Evolutionary conservation across 2,113 vertebrate genomes (phyloP).

Genomic region (Cyanistes caeruleus): DNA sequence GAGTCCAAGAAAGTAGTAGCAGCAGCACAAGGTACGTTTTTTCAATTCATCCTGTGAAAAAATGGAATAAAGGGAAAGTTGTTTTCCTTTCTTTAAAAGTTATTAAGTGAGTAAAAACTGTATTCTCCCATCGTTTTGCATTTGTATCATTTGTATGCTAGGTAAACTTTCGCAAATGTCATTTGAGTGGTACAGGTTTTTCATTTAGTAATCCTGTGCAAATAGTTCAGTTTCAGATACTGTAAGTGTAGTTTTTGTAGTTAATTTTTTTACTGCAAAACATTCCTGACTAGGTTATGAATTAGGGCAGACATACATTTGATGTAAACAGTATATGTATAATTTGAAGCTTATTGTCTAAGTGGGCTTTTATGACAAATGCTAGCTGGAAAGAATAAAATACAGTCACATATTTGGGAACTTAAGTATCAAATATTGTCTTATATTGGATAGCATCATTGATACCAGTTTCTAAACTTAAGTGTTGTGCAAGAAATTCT

Average conservation of each 20-base stretch:
- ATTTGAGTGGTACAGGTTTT: neutral
- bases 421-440: neutral
- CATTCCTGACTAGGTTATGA: neutral
- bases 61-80: neutral
- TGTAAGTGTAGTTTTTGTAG: neutral
- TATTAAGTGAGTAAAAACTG: neutral
- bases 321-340: neutral
- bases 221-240: neutral
- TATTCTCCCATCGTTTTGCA: neutral
- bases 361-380: neutral
- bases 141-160: neutral
- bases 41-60: neutral
- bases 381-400: neutral
- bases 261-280: neutral
- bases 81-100: neutral
- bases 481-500: neutral
- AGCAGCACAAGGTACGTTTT: constrained; percentile 72
- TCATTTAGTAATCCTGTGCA: neutral
- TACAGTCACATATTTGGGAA: neutral
- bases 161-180: neutral
- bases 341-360: neutral
- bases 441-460: neutral
- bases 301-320: accelerated
- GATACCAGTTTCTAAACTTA: neutral
- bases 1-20: constrained; percentile 75